Base-by-base conservation (phyloP, 2,113 vertebrate genomes). In the Embiotoca jacksoni region DNA sequence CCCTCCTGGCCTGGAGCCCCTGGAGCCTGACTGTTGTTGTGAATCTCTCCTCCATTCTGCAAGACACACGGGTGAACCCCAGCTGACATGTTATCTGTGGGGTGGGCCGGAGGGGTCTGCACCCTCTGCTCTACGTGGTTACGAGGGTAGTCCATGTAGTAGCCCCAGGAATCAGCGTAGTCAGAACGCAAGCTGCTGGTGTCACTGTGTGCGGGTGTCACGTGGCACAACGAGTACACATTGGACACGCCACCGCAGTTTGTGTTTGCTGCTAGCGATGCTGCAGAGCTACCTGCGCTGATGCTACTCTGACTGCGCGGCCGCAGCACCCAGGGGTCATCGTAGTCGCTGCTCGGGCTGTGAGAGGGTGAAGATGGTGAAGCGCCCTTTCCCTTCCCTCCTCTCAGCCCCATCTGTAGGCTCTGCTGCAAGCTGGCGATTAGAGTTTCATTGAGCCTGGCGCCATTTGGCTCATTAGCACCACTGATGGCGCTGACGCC, bases 101-200 rank as follows among this genome's bases (percentile, higher is more conserved):
- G 67, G 4, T 83, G 63, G 14, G 86, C 80, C 10, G 88, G 85
- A 0, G 91, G 68, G 0, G 95, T 92, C 84, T 91, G 95, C 3
- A 85, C 81, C 47, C 82, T 82, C 37, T 93, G 94, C 11, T 97
- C 96, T 0, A 94, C 93, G 0, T 90, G 90, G 78, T 90, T 73
- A 0, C 91, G 91, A 0, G 95, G 94, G 62, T 94, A 97, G 81
- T 99, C 97, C 0, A 95, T 93, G 88, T 96, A 97, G 89, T 97
- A 98, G n/a, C 95, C 95, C 98, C 98, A 99, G 1, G 97, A 96
- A 61, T 99, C 98, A 0, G 96, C 91, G 0, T 96, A 99, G 81
- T 99, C 98, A 0, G 98, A 99, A 65, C 94, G 97, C 85, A 98
- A 86, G 86, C 97, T 98, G 86, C 98, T 99, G 0, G 96, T 97